phyloP scores from a whole-genome alignment of 2,113 vertebrate genomes.

The Pelecanus crispus region DNA sequence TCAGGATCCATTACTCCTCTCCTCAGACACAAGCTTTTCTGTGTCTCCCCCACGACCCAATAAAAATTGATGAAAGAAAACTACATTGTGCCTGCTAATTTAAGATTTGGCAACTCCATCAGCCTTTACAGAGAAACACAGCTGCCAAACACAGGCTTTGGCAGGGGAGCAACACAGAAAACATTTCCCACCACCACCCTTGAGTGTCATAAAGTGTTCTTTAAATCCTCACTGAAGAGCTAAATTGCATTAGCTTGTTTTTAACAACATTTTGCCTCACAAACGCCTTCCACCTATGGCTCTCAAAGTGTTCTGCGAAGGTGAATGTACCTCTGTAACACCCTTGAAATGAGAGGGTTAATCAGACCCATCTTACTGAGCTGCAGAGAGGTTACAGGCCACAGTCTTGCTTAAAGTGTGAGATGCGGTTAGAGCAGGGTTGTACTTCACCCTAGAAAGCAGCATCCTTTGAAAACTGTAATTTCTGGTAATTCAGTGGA shows the following conservation, averaged over 20 bases:
- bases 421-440: not conserved
- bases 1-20: not conserved
- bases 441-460: slow-evolving; percentile 21
- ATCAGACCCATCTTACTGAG: not conserved
- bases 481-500: slow-evolving; percentile 59
- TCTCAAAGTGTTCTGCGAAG: not conserved
- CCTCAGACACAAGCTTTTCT: not conserved
- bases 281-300: not conserved
- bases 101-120: slow-evolving; percentile 5
- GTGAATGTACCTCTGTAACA: not conserved
- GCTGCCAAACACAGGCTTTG: slow-evolving; percentile 22
- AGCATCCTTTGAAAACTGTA: slow-evolving; percentile 32
- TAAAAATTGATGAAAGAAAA: not conserved
- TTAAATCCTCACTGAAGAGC: slow-evolving; percentile 16
- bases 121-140: not conserved
- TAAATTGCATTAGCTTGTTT: not conserved
- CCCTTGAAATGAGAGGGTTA: not conserved
- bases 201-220: not conserved
- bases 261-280: not conserved
- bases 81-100: slow-evolving; percentile 9
- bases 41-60: not conserved
- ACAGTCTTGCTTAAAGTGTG: not conserved
- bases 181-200: not conserved
- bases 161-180: slow-evolving; percentile 13
- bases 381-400: not conserved